These are phyloP conservation scores for Holotrichia oblita DNA, from an alignment of 1,140 invertebrate genomes.

Conservation along the genomic window DNA sequence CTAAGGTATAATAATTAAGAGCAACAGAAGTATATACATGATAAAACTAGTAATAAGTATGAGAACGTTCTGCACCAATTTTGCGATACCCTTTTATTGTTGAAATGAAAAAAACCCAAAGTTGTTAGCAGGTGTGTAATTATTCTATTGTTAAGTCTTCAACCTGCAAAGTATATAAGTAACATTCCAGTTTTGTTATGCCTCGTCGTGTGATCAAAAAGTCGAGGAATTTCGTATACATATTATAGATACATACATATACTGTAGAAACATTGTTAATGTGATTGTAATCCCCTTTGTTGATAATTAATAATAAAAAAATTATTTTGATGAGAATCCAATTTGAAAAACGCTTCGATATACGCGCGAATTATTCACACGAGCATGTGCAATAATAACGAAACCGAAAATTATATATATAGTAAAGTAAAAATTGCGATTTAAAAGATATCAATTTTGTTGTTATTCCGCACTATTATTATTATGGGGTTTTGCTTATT, in stretches of 20 bases:
- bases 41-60: constrained; percentile 7
- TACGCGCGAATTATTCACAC: background rate
- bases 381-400: background rate
- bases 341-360: constrained; percentile 22
- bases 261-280: constrained; percentile 26
- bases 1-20: background rate
- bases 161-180: background rate
- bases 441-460: background rate
- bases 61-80: constrained; percentile 31
- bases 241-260: constrained; percentile 25
- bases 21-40: background rate
- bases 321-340: background rate
- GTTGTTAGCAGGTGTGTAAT: constrained; percentile 6
- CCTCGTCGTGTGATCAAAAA: constrained; percentile 1
- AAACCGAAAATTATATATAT: constrained; percentile 7
- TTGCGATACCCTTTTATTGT: constrained; percentile 32
- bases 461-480: constrained; percentile 27
- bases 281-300: constrained; percentile 11
- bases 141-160: constrained; percentile 16
- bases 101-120: constrained; percentile 9
- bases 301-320: background rate
- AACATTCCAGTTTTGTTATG: constrained; percentile 30
- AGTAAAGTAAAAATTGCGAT: background rate
- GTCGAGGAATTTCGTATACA: background rate
- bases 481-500: background rate